Percentiles rank a stretch among this genome's conserved stretches.
Evolutionary conservation across 2,113 vertebrate species (phyloP).

Genomic region (Corynorhinus townsendii): DNA sequence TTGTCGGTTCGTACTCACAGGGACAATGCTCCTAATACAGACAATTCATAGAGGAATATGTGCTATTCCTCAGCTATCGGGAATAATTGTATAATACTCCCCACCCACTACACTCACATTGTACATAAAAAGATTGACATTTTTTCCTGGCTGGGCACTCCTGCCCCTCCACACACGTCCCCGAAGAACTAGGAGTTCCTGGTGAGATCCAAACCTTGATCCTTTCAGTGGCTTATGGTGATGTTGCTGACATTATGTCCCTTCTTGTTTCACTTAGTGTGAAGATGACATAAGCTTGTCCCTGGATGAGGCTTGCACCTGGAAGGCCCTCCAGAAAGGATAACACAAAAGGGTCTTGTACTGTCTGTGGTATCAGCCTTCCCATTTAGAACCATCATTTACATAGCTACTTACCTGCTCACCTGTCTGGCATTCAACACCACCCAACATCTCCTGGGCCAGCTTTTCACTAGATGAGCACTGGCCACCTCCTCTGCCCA

Average conservation of each 20-base stretch:
- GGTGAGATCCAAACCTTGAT: background rate
- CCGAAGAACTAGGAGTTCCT: background rate
- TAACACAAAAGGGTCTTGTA: conserved; percentile 81
- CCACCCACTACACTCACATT: background rate
- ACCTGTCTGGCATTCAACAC: conserved; percentile 66
- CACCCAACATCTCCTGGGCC: conserved; percentile 90
- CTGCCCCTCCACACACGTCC: background rate
- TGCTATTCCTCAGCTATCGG: background rate
- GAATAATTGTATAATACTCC: background rate
- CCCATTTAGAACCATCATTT: too few species aligned
- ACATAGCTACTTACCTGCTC: too few species aligned
- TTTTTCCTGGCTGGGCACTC: too few species aligned
- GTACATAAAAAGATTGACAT: background rate
- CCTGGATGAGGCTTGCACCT: conserved; percentile 91
- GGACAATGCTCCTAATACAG: background rate
- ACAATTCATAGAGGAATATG: background rate
- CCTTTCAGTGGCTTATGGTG: background rate
- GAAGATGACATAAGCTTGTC: conserved; percentile 88
- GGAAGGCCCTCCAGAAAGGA: conserved; percentile 90
- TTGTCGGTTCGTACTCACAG: background rate
- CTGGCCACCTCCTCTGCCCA: background rate
- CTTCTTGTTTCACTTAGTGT: conserved; percentile 63
- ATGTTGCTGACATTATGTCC: background rate
- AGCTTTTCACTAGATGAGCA: conserved; percentile 88
- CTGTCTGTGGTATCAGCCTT: conserved; percentile 93